Percentiles rank a stretch among this genome's conserved stretches.
Evolutionary conservation across 2,888 invertebrate species (phyloP).

Genomic region (Metellina segmentata): DNA sequence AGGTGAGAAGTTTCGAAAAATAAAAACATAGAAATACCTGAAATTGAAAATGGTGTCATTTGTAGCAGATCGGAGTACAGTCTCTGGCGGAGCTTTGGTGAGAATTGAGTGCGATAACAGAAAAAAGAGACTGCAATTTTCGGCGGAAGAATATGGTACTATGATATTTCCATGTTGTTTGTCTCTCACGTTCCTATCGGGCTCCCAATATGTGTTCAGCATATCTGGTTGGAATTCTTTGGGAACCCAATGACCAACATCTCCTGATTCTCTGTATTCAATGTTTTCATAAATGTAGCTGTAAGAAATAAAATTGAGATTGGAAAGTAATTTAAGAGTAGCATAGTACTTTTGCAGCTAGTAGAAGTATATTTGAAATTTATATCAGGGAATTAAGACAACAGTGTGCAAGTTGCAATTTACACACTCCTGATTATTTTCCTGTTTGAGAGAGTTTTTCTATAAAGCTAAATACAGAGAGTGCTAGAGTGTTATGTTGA

Average conservation of each 20-base stretch:
- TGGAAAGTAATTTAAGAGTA: background rate
- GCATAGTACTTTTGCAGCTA: background rate
- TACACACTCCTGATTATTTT: too few species aligned
- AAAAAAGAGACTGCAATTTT: slow-evolving; percentile 62
- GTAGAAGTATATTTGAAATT: too few species aligned
- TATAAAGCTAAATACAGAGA: too few species aligned
- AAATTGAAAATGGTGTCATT: slow-evolving; percentile 13
- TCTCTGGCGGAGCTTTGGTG: background rate
- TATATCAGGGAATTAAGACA: too few species aligned
- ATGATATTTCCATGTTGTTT: background rate
- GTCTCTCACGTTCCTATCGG: background rate
- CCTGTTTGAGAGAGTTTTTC: too few species aligned
- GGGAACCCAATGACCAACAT: background rate
- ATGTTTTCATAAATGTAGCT: slow-evolving; percentile 41
- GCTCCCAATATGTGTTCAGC: slow-evolving; percentile 34
- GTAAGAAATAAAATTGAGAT: background rate
- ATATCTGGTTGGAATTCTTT: background rate
- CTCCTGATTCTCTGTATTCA: slow-evolving; percentile 5
- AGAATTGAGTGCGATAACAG: slow-evolving; percentile 56
- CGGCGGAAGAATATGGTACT: slow-evolving; percentile 21
- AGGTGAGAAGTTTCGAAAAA: too few species aligned
- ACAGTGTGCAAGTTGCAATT: too few species aligned
- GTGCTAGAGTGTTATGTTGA: too few species aligned
- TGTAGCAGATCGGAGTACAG: background rate
- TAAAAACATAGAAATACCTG: too few species aligned